Base-by-base conservation (phyloP, 2,113 vertebrate genomes). In the Semnopithecus entellus region DNA sequence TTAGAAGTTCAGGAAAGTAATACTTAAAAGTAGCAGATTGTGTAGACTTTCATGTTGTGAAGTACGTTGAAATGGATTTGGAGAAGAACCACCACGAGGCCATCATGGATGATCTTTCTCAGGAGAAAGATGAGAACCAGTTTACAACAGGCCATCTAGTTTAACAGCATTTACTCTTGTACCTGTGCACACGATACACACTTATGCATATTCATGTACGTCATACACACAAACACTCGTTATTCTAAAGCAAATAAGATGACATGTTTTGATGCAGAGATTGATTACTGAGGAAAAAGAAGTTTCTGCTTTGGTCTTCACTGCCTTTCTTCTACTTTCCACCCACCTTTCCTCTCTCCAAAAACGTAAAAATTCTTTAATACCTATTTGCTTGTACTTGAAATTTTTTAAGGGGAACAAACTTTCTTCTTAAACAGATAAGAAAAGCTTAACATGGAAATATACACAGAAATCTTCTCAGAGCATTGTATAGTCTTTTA, bases 1-100 rank as follows among this genome's bases (percentile, higher is more conserved):
- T 92, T 64, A 38, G 25, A 93, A 68, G 50, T 90, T 90, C 43
- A 88, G 86, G n/a, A 88, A 80, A 94, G 64, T 70, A 70, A 38
- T 70, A 78, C 57, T 96, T 96, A 76, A 80, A 93, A 84, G 70
- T 61, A 91, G 23, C 30, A 52, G 12, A 61, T 75, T 88, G 48
- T 88, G 20, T 80, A 83, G 64, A n/a, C 17, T 13, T 80, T 88
- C 7, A 12, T 50, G 55, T 78, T n/a, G 66, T 72, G 8, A 86
- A 57, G 2, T 83, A 7, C 10, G 8, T 90, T 91, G 48, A 85
- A 90, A 55, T 61, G 27, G 8, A 81, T 50, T 61, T 76, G 2
- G 16, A 25, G 8, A 75, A 88, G 57, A 57, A 22, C 30, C 9
- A 50, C 16, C 32, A 66, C 10, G 6, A 79, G 30, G 22, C 64